These are phyloP conservation scores for Caenorhabditis sp. DNA, from an alignment of 2,888 invertebrate species.

Conservation along the genomic window DNA sequence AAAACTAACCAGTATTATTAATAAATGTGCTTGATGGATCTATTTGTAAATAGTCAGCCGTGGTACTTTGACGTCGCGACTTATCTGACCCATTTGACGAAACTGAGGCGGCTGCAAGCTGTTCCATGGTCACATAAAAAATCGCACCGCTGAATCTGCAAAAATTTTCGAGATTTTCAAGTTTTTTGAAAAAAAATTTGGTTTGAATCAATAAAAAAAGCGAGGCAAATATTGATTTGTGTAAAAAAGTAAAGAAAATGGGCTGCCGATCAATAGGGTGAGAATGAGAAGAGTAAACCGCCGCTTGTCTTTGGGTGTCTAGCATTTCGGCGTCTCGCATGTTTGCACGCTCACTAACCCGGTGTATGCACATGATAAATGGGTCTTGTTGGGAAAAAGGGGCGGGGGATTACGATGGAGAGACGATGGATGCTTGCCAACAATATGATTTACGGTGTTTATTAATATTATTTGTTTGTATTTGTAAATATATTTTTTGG, in stretches of 20 bases:
- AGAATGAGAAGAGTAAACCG: neutral
- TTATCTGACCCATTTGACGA: constrained; percentile 5
- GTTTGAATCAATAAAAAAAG: neutral
- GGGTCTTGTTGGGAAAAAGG: constrained; percentile 22
- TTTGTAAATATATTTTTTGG: neutral
- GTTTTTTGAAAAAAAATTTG: neutral
- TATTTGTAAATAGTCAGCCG: constrained; percentile 60
- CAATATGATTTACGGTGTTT: constrained; percentile 3
- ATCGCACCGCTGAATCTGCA: neutral
- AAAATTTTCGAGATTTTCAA: neutral
- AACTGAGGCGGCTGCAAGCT: neutral
- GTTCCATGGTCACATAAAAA: neutral
- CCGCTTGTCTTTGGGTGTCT: neutral
- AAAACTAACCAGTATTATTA: constrained; percentile 24
- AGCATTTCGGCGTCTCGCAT: constrained; percentile 2
- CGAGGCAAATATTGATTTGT: neutral
- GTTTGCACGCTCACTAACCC: neutral
- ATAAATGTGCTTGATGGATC: constrained; percentile 60
- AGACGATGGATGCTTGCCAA: constrained; percentile 3
- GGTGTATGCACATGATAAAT: constrained; percentile 13
- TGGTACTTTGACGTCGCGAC: constrained; percentile 16
- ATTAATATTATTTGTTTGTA: neutral
- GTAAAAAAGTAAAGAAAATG: neutral
- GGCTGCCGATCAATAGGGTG: neutral
- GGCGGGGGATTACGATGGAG: constrained; percentile 13